Percentiles rank a stretch among this genome's conserved stretches.
Conservation (phyloP, 2,113 vertebrate genomes). For the Indicator maculatus region DNA sequence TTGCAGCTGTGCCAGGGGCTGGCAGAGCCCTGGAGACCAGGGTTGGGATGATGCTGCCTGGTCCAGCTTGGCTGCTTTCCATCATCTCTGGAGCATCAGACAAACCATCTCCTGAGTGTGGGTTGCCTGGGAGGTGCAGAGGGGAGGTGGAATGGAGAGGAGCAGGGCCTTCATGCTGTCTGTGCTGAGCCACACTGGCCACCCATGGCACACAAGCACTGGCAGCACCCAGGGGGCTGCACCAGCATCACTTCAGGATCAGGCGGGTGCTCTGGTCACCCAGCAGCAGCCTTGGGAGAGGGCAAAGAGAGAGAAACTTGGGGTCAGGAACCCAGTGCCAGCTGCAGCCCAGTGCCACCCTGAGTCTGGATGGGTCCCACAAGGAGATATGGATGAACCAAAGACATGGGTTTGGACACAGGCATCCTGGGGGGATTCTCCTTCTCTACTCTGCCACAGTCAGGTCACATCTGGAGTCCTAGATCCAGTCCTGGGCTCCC, state of each 20-base stretch:
- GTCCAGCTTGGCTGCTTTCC: background rate
- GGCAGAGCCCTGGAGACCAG: background rate
- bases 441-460: no score
- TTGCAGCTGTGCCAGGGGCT: fast-evolving
- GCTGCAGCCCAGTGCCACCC: background rate
- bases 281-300: conserved; percentile 11
- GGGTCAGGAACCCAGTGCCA: background rate
- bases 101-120: fast-evolving
- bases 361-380: fast-evolving
- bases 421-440: background rate
- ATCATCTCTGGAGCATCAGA: fast-evolving
- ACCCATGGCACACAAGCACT: background rate
- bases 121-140: background rate
- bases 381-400: fast-evolving
- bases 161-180: fast-evolving
- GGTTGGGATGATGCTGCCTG: background rate
- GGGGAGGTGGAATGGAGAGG: background rate
- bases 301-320: fast-evolving
- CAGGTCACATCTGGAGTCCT: no score
- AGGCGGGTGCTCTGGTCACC: background rate
- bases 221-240: fast-evolving
- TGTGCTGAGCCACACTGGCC: background rate
- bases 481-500: no score
- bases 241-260: background rate
- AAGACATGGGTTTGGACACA: fast-evolving